Evolutionary conservation across 1,140 invertebrate species (phyloP).

Genomic region (Zaprionus nigranus): DNA sequence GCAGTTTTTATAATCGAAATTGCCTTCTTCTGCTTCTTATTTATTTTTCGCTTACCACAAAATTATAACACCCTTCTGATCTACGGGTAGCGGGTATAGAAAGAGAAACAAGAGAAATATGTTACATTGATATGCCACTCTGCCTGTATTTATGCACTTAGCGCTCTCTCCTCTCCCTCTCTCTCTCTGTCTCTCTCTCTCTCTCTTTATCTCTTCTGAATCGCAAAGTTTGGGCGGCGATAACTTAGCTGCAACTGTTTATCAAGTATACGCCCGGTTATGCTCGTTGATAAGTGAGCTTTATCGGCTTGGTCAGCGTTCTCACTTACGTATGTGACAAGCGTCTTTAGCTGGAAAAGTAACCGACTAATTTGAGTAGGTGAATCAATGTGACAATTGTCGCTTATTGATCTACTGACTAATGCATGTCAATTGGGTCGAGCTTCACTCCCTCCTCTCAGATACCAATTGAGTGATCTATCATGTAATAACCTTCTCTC

Average conservation of each 20-base stretch:
- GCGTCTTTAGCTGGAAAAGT: slow-evolving; percentile 41
- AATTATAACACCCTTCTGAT: too few relatives aligned
- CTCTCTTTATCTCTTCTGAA: neutral
- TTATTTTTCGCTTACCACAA: too few relatives aligned
- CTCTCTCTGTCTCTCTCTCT: neutral
- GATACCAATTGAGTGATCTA: slow-evolving; percentile 6
- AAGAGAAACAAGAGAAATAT: neutral
- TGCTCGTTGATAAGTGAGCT: slow-evolving; percentile 24
- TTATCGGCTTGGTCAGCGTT: slow-evolving; percentile 27
- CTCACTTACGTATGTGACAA: neutral
- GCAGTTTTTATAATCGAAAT: too few relatives aligned
- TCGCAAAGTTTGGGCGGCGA: neutral
- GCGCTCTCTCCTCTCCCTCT: too few relatives aligned
- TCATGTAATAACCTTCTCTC: neutral
- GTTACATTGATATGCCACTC: neutral
- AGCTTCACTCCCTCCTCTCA: neutral
- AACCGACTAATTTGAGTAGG: slow-evolving; percentile 33
- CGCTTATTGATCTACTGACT: slow-evolving; percentile 32
- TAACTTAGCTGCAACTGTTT: neutral
- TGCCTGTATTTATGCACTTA: neutral
- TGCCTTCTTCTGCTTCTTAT: too few relatives aligned
- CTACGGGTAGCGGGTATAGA: too few relatives aligned
- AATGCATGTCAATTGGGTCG: slow-evolving; percentile 35
- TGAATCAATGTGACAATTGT: slow-evolving; percentile 24
- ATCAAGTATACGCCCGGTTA: slow-evolving; percentile 42